These are phyloP conservation scores for Pteropus alecto DNA, from an alignment of 2,113 vertebrate species.

Conservation along the genomic window DNA sequence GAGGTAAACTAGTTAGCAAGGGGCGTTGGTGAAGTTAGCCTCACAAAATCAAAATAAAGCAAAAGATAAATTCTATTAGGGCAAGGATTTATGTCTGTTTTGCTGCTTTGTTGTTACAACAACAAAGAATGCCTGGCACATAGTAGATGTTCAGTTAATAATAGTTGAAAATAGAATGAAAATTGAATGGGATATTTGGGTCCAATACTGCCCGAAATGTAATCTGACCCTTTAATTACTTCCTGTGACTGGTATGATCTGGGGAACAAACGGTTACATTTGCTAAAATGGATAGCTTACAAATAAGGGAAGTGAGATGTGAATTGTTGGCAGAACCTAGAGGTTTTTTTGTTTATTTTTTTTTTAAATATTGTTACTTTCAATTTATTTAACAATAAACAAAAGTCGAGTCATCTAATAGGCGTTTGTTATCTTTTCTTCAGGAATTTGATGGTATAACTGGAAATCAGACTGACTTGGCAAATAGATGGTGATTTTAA, in stretches of 20 bases:
- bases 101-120: not conserved
- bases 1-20: not conserved
- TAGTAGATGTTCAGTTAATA: slow-evolving; percentile 31
- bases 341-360: not conserved
- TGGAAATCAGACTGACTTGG: not conserved
- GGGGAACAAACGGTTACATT: not conserved
- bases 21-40: not conserved
- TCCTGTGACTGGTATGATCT: not conserved
- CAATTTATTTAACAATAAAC: slow-evolving; percentile 12
- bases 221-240: not conserved
- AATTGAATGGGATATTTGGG: slow-evolving; percentile 28
- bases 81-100: not conserved
- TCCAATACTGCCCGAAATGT: not conserved
- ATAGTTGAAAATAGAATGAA: not conserved
- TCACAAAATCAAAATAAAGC: slow-evolving; percentile 12
- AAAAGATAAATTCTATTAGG: not conserved
- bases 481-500: slow-evolving; percentile 18
- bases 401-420: not conserved
- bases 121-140: not conserved
- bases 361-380: slow-evolving; percentile 20
- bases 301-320: not conserved
- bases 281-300: not conserved
- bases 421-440: not conserved
- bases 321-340: not conserved
- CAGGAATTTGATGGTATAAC: not conserved